Evolutionary conservation across 2,888 invertebrate genomes (phyloP).

Genomic region (Thecophora atra): DNA sequence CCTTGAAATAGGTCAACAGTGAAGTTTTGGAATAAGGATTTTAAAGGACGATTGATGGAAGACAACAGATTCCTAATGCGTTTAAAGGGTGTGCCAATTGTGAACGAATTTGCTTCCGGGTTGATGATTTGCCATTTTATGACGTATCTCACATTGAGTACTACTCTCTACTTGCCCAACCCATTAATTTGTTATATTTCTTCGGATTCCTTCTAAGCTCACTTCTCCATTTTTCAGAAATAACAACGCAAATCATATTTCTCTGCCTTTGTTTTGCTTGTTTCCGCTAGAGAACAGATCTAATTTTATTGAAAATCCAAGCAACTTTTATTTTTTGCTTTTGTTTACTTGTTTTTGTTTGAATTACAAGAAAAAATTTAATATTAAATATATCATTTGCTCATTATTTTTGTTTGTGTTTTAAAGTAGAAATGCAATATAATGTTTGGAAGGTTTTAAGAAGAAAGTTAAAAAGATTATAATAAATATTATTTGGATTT

Average conservation of each 20-base stretch:
- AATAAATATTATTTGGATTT: slow-evolving; percentile 4
- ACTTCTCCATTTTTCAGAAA: slow-evolving; percentile 2
- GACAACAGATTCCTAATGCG: no score
- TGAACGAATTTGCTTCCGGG: no score
- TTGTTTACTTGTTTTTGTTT: slow-evolving; percentile 26
- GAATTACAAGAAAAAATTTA: slow-evolving; percentile 47
- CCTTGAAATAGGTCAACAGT: no score
- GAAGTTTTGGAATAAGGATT: no score
- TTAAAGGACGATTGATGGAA: no score
- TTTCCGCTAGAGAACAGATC: slow-evolving; percentile 63
- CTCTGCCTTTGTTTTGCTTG: slow-evolving; percentile 37
- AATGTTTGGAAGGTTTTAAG: slow-evolving; percentile 1
- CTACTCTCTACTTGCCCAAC: no score
- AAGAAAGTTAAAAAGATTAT: slow-evolving; percentile 14
- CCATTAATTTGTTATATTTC: no score
- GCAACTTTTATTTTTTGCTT: slow-evolving; percentile 50
- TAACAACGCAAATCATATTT: slow-evolving; percentile 26
- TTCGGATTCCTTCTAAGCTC: no score
- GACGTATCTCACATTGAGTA: no score
- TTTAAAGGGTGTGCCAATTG: no score
- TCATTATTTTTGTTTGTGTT: slow-evolving; percentile 19
- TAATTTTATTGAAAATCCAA: slow-evolving; percentile 62
- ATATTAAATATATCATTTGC: slow-evolving; percentile 39
- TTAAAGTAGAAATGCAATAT: slow-evolving; percentile 25
- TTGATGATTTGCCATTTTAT: no score